Evolutionary conservation across 2,888 invertebrate species (phyloP), one percentile per base, ranked within the genome.

Genomic region (Acronicta aceris): DNA sequence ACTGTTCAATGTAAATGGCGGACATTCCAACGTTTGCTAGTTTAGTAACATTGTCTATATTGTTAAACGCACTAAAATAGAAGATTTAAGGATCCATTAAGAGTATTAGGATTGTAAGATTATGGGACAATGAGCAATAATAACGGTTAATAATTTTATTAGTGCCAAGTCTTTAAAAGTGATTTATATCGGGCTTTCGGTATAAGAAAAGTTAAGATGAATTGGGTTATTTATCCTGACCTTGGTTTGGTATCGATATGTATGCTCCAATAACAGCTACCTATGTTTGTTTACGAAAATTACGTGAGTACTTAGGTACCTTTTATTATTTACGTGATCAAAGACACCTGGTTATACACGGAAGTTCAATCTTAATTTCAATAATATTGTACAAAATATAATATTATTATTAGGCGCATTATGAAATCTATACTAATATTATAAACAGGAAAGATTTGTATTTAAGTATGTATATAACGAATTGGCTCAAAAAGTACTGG

Each of bases 101-200:
- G n/a, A 27, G 40, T 60, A 50, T 54, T 58, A 64, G 15, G 15
- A 46, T n/a, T 27, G 13, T 17, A 41, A 68, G 70, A 70, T 70
- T 65, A 59, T 30, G 10, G 43, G 65, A 41, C 67, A 16, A 51
- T 65, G 65, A 68, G 30, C 64, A 54, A 64, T 70, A 42, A 13
- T 8, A 55, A 36, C 42, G 49, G 48, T 49, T 64, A 51, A 68
- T 65, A 68, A 65, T 68, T 70, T 70, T 70, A 68, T 70, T 70
- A 70, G 53, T 48, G 59, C 59, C 68, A 65, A 52, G 5, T 45
- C 16, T 21, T 38, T 15, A 9, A 41, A 48, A 64, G 58, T 69
- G 64, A 68, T 70, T 70, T 65, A 70, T 59, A 17, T 48, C 42
- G 59, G 59, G 65, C 59, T 68, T 70, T 64, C 70, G 59, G 57